A percentile compares a stretch with the other conserved stretches of the same genome.
phyloP scores from a whole-genome alignment of 2,113 vertebrate species.

The Pipa parva region DNA sequence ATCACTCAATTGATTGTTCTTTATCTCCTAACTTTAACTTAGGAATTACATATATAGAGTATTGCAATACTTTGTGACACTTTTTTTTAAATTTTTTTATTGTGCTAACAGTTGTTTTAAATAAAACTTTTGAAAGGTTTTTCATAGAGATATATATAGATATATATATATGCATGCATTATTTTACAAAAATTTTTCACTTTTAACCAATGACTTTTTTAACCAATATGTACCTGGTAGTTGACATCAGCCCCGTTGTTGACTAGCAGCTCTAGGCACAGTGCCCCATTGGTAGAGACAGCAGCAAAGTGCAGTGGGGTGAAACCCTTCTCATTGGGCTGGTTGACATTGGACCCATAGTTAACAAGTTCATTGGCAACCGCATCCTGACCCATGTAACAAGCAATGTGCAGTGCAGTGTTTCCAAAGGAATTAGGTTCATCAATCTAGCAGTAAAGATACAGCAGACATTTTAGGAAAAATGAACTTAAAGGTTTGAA shows the following conservation, averaged over 20 bases:
- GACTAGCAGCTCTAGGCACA: constrained; percentile 90
- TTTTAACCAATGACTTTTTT: too few species aligned
- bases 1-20: too few species aligned
- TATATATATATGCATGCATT: too few species aligned
- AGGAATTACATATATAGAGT: too few species aligned
- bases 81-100: too few species aligned
- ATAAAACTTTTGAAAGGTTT: too few species aligned
- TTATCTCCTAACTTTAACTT: too few species aligned
- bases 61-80: too few species aligned
- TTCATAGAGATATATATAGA: too few species aligned
- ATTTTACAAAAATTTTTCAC: too few species aligned
- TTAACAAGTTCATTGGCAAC: constrained; percentile 90
- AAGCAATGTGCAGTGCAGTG: constrained; percentile 93
- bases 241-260: constrained; percentile 92
- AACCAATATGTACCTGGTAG: constrained; percentile 87
- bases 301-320: constrained; percentile 89
- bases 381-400: constrained; percentile 85
- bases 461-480: neutral
- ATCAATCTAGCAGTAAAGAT: constrained; percentile 66
- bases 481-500: too few species aligned
- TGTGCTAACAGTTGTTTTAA: too few species aligned
- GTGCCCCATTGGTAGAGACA: constrained; percentile 84
- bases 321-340: constrained; percentile 80
- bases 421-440: constrained; percentile 85
- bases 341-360: constrained; percentile 86